Conservation (phyloP, 2,113 vertebrate genomes). For the Aldabrachelys gigantea region DNA sequence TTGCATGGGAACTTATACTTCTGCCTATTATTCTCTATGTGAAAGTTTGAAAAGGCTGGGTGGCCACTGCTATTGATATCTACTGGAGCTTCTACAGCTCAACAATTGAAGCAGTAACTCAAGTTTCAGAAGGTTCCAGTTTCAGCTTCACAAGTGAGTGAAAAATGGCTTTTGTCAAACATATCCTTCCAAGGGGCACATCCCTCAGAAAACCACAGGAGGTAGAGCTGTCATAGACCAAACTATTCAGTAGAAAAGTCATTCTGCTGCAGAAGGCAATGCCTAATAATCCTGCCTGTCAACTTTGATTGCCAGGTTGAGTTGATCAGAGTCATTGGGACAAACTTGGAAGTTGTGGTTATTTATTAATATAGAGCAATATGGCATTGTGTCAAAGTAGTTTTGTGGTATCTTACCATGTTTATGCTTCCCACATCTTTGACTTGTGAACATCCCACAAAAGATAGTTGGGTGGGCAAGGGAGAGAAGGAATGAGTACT, state of each 20-base stretch:
- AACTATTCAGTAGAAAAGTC: not conserved
- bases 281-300: not conserved
- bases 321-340: not conserved
- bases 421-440: not conserved
- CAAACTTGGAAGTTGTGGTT: not conserved
- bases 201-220: not conserved
- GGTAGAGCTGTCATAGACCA: not conserved
- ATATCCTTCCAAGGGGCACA: not conserved
- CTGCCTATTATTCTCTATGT: not conserved
- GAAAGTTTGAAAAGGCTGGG: not conserved
- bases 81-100: not conserved
- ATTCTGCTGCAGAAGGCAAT: not conserved
- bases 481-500: not conserved
- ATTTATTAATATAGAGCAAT: not conserved
- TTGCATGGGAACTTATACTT: not conserved
- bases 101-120: not conserved
- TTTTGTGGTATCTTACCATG: not conserved
- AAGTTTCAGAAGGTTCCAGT: not conserved
- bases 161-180: not conserved
- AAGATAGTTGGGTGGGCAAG: rapidly evolving
- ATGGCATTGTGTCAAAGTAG: not conserved
- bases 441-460: not conserved
- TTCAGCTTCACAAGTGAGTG: not conserved
- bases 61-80: not conserved
- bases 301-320: not conserved